Conservation (phyloP, 2,797 vertebrate genomes). For the Pangasius macronema region DNA sequence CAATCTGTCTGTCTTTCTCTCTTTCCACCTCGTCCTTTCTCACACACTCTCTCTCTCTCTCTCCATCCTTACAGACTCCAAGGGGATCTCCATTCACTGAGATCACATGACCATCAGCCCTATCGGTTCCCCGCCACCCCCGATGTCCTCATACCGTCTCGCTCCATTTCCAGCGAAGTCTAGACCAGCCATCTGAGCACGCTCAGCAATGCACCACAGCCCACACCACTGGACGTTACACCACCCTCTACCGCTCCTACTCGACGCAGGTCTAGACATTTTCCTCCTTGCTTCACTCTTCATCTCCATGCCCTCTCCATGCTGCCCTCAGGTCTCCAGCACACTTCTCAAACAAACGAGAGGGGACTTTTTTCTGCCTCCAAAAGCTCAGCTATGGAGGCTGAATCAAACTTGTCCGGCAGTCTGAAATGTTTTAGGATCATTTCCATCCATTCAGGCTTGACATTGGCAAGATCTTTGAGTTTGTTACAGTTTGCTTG, state of each 20-base stretch:
- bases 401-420: background rate
- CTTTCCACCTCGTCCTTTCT: slow-evolving; percentile 41
- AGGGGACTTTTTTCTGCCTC: background rate
- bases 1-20: slow-evolving; percentile 39
- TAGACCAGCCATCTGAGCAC: slow-evolving; percentile 77
- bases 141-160: slow-evolving; percentile 84
- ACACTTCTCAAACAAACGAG: slow-evolving; percentile 47
- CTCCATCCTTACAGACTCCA: slow-evolving; percentile 74
- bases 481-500: slow-evolving; percentile 45
- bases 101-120: slow-evolving; percentile 92
- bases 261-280: slow-evolving; percentile 77
- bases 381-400: background rate
- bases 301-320: slow-evolving; percentile 69
- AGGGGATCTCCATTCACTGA: slow-evolving; percentile 84
- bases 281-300: slow-evolving; percentile 51
- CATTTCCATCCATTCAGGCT: background rate
- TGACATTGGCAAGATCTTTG: background rate
- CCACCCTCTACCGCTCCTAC: slow-evolving; percentile 74
- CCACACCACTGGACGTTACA: slow-evolving; percentile 69
- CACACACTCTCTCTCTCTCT: slow-evolving; percentile 48
- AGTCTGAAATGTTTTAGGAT: slow-evolving; percentile 9
- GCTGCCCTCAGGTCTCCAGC: slow-evolving; percentile 42
- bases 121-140: slow-evolving; percentile 81
- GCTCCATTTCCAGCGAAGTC: slow-evolving; percentile 87
- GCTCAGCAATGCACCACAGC: slow-evolving; percentile 69